Evolutionary conservation across 2,888 invertebrate species (phyloP), one percentile per base, ranked within the genome.

Genomic region (Drosophila parthenogenetica): DNA sequence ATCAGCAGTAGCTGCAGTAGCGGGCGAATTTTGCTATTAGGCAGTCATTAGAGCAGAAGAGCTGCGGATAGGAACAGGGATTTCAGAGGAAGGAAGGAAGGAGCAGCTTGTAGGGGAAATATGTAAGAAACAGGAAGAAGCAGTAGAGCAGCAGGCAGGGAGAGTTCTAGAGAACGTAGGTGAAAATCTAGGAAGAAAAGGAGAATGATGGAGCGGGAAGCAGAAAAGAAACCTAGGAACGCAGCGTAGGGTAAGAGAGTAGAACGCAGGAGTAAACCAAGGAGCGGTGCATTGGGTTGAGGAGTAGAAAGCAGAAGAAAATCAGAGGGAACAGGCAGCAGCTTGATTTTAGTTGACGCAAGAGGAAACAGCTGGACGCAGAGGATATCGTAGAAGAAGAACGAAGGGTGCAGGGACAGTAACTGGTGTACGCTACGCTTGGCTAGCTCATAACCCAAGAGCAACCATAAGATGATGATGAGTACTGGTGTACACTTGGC

Each of bases 31-130:
- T 85, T 85, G 79, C 88, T 89, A 85, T 85, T 85, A 85, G 83
- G 77, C 83, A 79, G 75, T 86, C 85, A 85, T 87, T 89, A 87
- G 86, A 82, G 88, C 85, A 77, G 77, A 86, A 89, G 79, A 73
- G 74, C 70, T 46, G 66, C 29, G 10, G 48, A 29, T 45, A n/a
- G 25, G 16, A 13, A 3, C 16, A 22, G 5, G 22, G 1, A 22
- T 19, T 19, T 19, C 2, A 19, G 19, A 19, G 19, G 19, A 19
- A 19, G 19, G 19, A 2, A 22, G 29, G 2, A 29, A 29, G 29
- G 5, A 29, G 29, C 1, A 10, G 5, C 19, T 5, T 42, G 35
- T 10, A 5, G 68, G 3, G 22, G 22, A 22, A 5, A 1, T 22
- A 5, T 22, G 5, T 22, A 22, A 22, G 14, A 11, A 3, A 22